phyloP scores from a whole-genome alignment of 2,113 vertebrate species.

The Anguilla japonica region DNA sequence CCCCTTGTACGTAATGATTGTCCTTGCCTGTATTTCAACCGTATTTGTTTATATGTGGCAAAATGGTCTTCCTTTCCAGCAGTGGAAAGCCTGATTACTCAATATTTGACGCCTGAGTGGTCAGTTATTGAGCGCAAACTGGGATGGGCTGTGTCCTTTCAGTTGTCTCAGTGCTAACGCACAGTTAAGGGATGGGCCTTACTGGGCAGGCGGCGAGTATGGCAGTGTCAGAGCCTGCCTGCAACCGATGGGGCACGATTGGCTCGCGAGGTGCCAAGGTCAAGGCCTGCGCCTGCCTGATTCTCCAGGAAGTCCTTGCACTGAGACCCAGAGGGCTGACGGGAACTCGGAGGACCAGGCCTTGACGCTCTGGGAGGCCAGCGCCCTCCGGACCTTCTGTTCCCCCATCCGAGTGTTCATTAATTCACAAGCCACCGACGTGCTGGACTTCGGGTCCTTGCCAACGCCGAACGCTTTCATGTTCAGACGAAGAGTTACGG shows the following conservation, averaged over 20 bases:
- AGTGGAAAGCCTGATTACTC: neutral
- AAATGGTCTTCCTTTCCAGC: neutral
- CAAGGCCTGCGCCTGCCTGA: constrained; percentile 29
- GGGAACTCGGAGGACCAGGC: constrained; percentile 36
- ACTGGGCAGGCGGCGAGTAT: constrained; percentile 47
- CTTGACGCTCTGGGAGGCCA: constrained; percentile 35
- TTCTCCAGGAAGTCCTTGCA: constrained; percentile 42
- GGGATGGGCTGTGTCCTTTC: neutral
- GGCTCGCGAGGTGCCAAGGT: constrained; percentile 42
- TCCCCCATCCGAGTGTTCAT: constrained; percentile 21
- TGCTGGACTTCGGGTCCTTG: neutral
- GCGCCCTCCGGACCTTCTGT: constrained; percentile 23
- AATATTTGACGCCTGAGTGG: neutral
- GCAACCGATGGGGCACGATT: constrained; percentile 50
- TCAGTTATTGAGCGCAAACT: neutral
- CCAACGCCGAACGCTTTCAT: neutral
- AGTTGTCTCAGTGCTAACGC: constrained; percentile 23
- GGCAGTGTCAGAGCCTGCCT: constrained; percentile 29
- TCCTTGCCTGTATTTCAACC: neutral
- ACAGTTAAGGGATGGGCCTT: constrained; percentile 23
- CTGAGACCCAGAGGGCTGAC: constrained; percentile 38
- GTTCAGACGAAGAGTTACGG: neutral
- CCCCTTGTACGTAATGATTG: neutral
- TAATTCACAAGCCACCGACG: neutral
- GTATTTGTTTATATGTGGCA: neutral